Evolutionary conservation across 2,888 invertebrate genomes (phyloP).

Genomic region (Leucophenga montana): DNA sequence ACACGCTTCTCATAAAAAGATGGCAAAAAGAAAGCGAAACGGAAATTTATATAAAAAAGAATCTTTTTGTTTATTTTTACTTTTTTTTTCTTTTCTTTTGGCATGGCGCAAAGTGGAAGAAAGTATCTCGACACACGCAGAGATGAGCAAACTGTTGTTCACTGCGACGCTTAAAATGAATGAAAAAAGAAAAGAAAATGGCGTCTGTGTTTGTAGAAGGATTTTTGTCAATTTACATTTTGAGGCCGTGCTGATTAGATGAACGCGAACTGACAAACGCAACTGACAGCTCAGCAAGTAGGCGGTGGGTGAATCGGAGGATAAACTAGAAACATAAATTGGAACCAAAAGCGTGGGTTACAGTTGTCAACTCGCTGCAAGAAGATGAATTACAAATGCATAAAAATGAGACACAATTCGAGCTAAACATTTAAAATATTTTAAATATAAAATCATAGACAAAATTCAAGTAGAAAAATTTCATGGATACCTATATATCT

Average conservation of each 20-base stretch:
- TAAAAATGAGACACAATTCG: not conserved
- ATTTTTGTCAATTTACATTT: conserved; percentile 64
- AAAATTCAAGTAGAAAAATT: not conserved
- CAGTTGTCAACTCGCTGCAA: conserved; percentile 19
- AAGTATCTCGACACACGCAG: conserved; percentile 34
- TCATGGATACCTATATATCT: conserved; percentile 45
- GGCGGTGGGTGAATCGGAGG: conserved; percentile 37
- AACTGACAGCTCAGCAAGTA: conserved; percentile 40
- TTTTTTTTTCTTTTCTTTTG: conserved; percentile 23
- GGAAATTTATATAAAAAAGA: conserved; percentile 45
- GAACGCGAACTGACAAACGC: conserved; percentile 51
- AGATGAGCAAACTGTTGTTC: conserved; percentile 16
- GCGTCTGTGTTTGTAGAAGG: conserved; percentile 65
- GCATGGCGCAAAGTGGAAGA: conserved; percentile 26
- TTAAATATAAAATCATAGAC: not conserved
- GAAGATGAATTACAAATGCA: not conserved
- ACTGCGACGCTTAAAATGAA: conserved; percentile 35
- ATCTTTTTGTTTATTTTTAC: conserved; percentile 49
- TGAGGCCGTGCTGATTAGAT: conserved; percentile 60
- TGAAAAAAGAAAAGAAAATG: conserved; percentile 56
- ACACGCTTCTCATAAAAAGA: conserved; percentile 13
- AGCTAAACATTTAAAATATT: conserved; percentile 5
- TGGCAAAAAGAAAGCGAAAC: conserved; percentile 52
- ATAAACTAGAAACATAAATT: conserved; percentile 36
- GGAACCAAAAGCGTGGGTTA: conserved; percentile 6